Percentiles rank a stretch among this genome's conserved stretches.
phyloP scores from a whole-genome alignment of 2,113 vertebrate species.

The Leptodactylus fuscus region DNA sequence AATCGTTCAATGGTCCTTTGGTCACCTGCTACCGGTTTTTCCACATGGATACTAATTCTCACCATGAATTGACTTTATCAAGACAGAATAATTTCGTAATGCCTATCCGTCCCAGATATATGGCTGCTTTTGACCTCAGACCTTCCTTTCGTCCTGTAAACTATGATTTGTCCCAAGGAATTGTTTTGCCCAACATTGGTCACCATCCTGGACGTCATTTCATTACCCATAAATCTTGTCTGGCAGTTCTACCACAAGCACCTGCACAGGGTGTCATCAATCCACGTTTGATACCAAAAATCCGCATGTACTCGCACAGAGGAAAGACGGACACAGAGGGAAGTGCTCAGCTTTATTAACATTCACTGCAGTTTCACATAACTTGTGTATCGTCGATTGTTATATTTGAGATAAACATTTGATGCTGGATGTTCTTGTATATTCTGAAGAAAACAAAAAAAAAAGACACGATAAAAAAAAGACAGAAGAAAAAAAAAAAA shows the following conservation, averaged over 20 bases:
- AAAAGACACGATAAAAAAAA: constrained; percentile 69
- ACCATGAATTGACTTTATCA: background rate
- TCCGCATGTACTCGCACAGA: constrained; percentile 42
- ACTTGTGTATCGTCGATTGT: constrained; percentile 85
- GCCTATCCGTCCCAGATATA: background rate
- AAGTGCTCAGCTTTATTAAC: constrained; percentile 89
- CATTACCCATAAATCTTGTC: constrained; percentile 24
- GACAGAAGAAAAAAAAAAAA: constrained; percentile 64
- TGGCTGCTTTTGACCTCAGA: background rate
- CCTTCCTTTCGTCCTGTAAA: background rate
- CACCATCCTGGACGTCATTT: constrained; percentile 17
- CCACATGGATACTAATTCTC: background rate
- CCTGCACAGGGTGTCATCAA: constrained; percentile 17
- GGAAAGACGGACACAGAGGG: constrained; percentile 52
- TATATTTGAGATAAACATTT: constrained; percentile 84
- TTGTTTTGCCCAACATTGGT: background rate
- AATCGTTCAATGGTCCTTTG: background rate
- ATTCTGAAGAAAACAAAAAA: constrained; percentile 81
- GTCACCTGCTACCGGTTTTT: background rate
- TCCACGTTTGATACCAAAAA: constrained; percentile 39
- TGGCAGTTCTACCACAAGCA: constrained; percentile 43
- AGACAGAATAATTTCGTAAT: background rate
- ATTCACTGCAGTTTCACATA: constrained; percentile 84
- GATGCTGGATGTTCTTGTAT: constrained; percentile 85
- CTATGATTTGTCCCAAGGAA: constrained; percentile 19